Base-by-base conservation (phyloP, 2,113 vertebrate species). In the Mobula hypostoma region DNA sequence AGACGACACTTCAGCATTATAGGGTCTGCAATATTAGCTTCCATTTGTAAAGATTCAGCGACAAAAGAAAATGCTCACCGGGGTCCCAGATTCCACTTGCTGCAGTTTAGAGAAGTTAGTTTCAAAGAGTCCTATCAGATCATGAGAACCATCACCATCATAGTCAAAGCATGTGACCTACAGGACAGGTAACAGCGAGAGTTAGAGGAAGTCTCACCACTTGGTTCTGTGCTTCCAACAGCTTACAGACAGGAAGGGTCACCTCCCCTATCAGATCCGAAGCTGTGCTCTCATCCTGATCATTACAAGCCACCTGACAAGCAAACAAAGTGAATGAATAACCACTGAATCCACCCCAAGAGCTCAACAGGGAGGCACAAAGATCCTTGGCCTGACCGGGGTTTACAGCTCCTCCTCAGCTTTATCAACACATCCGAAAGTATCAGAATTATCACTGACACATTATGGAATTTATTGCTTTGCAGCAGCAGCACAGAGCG, bases 91-190 rank as follows among this genome's bases (percentile, higher is more conserved):
- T n/a, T 63, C 95, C 11, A 96, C 96, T 94, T 97, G 96, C 96
- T 98, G 98, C 94, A 98, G 95, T 94, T 98, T 96, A 0, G 96
- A 95, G 94, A 98, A 96, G 95, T 95, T 98, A 29, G 96, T 98
- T 95, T 97, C 97, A 96, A 98, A 98, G 82, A 96, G 95, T n/a
- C 98, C 98, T 83, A 98, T 99, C 95, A 98, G 96, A 95, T 99
- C 98, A 94, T 98, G 98, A 1, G 98, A 97, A 27, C 98, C 98
- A 14, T 99, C 97, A 0, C 96, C 98, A 97, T 98, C 98, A 15
- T 98, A 95, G 68, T 93, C 91, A 72, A 17, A 93, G 91, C 91
- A 93, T 68, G 68, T 93, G 36, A 93, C 68, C 91, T 93, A 74
- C 68, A 93, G 68, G 90, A 11, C 90, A 93, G 90, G 66, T 68